These are phyloP conservation scores for Lagopus muta DNA, from an alignment of 2,113 vertebrate genomes.

Conservation along the genomic window DNA sequence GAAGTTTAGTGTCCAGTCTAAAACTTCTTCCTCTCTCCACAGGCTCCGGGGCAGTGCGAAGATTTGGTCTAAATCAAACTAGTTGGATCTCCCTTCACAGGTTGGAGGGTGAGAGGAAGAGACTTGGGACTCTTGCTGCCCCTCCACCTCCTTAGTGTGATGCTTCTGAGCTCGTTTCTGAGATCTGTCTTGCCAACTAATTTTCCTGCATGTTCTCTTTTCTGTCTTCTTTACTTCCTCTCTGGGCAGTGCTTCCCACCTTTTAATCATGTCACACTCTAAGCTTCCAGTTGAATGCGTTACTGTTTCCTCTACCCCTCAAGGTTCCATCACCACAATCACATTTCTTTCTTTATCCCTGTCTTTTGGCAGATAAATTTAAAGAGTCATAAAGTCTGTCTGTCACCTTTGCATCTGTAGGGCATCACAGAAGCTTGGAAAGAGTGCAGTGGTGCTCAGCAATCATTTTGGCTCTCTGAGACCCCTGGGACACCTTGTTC, in stretches of 20 bases:
- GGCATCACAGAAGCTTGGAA: conserved; percentile 26
- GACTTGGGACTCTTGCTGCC: not conserved
- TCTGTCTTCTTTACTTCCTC: not conserved
- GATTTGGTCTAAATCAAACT: conserved; percentile 99
- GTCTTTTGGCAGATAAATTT: conserved; percentile 12
- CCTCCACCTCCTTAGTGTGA: not conserved
- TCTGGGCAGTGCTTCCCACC: not conserved
- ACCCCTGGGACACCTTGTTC: conserved; percentile 36
- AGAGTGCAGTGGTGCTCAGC: conserved; percentile 4
- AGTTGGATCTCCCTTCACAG: conserved; percentile 49
- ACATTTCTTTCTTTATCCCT: conserved; percentile 16
- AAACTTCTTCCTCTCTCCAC: conserved; percentile 24
- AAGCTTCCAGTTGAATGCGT: not conserved
- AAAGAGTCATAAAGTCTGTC: conserved; percentile 31
- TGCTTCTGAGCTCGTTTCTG: conserved; percentile 1
- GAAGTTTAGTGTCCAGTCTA: not conserved
- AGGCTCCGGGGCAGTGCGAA: conserved; percentile 96
- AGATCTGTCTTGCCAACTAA: conserved; percentile 1
- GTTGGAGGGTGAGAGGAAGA: conserved; percentile 62
- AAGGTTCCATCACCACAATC: accelerated
- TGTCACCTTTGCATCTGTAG: conserved; percentile 30
- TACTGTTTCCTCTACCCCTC: not conserved
- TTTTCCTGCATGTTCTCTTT: conserved; percentile 36
- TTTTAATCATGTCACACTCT: not conserved
- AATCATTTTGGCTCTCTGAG: conserved; percentile 17